Conservation (phyloP, 2,888 invertebrate species). For the Nemotelus nigrinus region DNA sequence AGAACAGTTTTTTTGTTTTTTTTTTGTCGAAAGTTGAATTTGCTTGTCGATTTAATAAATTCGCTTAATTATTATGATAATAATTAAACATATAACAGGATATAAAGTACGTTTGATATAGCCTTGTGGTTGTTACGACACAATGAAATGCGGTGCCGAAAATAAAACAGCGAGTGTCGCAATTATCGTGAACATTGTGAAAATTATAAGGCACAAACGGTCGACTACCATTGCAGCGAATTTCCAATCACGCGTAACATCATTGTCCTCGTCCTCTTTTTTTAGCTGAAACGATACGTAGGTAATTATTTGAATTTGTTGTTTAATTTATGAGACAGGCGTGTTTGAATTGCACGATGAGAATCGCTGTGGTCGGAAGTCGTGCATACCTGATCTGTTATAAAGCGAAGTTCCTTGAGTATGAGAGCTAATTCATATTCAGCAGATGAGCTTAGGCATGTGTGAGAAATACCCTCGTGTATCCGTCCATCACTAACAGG, state of each 20-base stretch:
- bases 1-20: neutral
- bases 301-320: neutral
- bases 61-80: conserved; percentile 50
- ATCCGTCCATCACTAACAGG: conserved; percentile 71
- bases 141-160: conserved; percentile 95
- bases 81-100: conserved; percentile 51
- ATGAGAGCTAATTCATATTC: conserved; percentile 94
- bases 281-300: conserved; percentile 71
- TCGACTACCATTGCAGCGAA: conserved; percentile 99
- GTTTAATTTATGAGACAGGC: neutral
- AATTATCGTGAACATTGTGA: conserved; percentile 97
- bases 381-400: conserved; percentile 80
- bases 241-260: conserved; percentile 97
- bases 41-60: conserved; percentile 45
- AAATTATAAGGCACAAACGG: conserved; percentile 99
- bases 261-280: conserved; percentile 92
- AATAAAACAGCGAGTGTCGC: conserved; percentile 95
- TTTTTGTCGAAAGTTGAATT: conserved; percentile 6
- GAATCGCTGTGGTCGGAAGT: neutral
- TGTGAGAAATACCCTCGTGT: conserved; percentile 78
- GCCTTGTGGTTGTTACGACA: conserved; percentile 72
- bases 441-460: conserved; percentile 82
- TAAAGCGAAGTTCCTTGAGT: conserved; percentile 91
- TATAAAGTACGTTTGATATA: conserved; percentile 48
- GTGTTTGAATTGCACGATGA: neutral